Base-by-base conservation (phyloP, 1,140 invertebrate genomes). In the Pemphigus obesinymphae region DNA sequence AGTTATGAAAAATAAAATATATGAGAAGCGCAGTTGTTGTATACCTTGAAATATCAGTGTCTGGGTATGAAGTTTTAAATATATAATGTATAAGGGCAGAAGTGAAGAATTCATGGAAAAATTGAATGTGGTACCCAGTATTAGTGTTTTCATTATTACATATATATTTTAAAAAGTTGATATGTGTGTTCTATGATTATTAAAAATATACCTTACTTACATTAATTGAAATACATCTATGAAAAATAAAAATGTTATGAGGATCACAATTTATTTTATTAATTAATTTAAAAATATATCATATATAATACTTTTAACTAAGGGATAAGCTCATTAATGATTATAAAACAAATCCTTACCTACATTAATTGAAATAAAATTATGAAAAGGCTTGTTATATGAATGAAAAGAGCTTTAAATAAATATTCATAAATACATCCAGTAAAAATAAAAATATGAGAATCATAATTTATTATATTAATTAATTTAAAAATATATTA, bases 131-230 rank as follows among this genome's bases (percentile, higher is more conserved):
- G n/a, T n/a, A n/a, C n/a, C n/a, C n/a, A n/a, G n/a, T 5, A 40
- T 40, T 40, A 40, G 37, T 40, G 37, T 40, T 40, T 40, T 40
- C 8, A 40, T 40, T 40, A 40, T 40, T 5, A 40, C 37, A 40
- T 5, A 8, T 3, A 40, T 40, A 40, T 5, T 40, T 40, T 40
- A 40, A 40, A 5, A 5, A 40, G 3, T 40, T 3, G 37, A 61
- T 58, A 58, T 61, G 58, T 61, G n/a, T n/a, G 31, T 68, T 68
- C 63, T 68, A 43, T 68, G 63, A 68, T 68, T 68, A 40, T n/a
- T 37, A 23, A 37, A 40, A 68, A 66, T 66, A n/a, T 17, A 23
- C 63, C 63, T 68, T 68, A 68, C 63, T 68, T 68, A 68, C 63
- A 68, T 68, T 68, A 68, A 40, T 68, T 68, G 63, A 68, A 37